Evolutionary conservation across 2,797 vertebrate genomes (phyloP).

Genomic region (Gymnoscopelus braueri): DNA sequence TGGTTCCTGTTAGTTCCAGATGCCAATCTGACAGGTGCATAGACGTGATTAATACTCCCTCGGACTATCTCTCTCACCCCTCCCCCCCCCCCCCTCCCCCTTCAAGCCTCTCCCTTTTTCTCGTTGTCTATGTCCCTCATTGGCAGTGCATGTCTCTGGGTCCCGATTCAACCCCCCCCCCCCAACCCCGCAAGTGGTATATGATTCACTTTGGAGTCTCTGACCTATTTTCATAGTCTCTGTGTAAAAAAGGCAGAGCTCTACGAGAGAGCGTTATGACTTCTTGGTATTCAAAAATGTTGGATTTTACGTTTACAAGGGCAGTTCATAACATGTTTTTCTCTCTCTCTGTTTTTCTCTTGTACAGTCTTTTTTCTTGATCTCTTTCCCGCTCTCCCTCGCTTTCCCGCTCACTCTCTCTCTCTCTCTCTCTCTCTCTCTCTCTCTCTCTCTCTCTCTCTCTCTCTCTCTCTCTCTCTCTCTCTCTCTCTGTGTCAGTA

Average conservation of each 20-base stretch:
- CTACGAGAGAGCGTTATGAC: too few relatives aligned
- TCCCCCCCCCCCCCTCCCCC: slow-evolving; percentile 42
- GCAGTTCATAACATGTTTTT: not conserved
- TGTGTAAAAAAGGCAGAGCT: too few relatives aligned
- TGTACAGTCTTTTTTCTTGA: not conserved
- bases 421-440: slow-evolving; percentile 1
- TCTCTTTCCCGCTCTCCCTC: not conserved
- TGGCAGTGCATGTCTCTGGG: not conserved
- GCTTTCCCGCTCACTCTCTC: not conserved
- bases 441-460: not conserved
- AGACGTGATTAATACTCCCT: slow-evolving; percentile 89
- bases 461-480: slow-evolving; percentile 28
- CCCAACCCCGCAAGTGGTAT: too few relatives aligned
- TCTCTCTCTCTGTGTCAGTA: slow-evolving; percentile 46
- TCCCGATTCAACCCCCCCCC: too few relatives aligned
- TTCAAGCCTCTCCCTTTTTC: slow-evolving; percentile 25
- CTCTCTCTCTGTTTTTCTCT: slow-evolving; percentile 9
- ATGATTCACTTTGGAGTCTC: too few relatives aligned
- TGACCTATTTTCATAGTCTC: too few relatives aligned
- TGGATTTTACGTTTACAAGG: too few relatives aligned
- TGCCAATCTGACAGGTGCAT: slow-evolving; percentile 92
- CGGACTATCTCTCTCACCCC: slow-evolving; percentile 60
- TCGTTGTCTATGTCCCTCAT: slow-evolving; percentile 40
- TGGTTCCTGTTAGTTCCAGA: slow-evolving; percentile 97
- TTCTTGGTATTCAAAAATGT: too few relatives aligned